Percentiles rank a stretch among this genome's conserved stretches.
phyloP scores from a whole-genome alignment of 2,888 invertebrate species.

The Drosophila nr. perissopoda region DNA sequence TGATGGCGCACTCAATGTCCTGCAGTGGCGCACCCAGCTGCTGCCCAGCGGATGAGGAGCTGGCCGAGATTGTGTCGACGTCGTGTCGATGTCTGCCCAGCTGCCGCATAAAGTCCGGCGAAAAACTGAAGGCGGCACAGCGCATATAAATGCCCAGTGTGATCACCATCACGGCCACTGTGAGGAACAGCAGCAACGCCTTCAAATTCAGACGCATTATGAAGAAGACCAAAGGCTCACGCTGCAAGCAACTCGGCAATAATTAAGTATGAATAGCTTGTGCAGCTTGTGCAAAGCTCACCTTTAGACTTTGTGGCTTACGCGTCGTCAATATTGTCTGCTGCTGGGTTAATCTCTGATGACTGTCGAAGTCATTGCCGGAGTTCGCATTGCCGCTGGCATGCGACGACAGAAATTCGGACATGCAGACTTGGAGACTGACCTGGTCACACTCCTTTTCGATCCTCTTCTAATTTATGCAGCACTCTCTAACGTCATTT shows the following conservation, averaged over 20 bases:
- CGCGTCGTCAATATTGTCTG: slow-evolving; percentile 26
- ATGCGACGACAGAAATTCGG: slow-evolving; percentile 45
- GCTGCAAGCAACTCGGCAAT: slow-evolving; percentile 54
- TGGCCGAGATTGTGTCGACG: slow-evolving; percentile 28
- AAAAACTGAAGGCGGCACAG: slow-evolving; percentile 87
- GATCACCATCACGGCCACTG: slow-evolving; percentile 88
- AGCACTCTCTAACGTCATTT: slow-evolving; percentile 50
- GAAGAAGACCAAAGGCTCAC: slow-evolving; percentile 86
- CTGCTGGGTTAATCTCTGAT: slow-evolving; percentile 28
- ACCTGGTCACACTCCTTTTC: slow-evolving; percentile 46
- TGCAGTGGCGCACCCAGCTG: slow-evolving; percentile 73
- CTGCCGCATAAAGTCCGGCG: slow-evolving; percentile 79
- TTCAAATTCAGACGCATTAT: slow-evolving; percentile 93
- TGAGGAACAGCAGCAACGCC: slow-evolving; percentile 88
- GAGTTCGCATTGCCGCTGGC: slow-evolving; percentile 40
- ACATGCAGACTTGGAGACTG: slow-evolving; percentile 52
- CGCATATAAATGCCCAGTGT: slow-evolving; percentile 91
- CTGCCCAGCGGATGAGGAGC: slow-evolving; percentile 31
- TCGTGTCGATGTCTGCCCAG: slow-evolving; percentile 70
- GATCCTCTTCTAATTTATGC: slow-evolving; percentile 16
- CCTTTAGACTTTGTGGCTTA: slow-evolving; percentile 53
- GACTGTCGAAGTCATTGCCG: slow-evolving; percentile 26
- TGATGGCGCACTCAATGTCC: slow-evolving; percentile 94
- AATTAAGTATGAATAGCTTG: neutral
- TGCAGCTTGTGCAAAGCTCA: slow-evolving; percentile 6